Evolutionary conservation across 2,113 vertebrate species (phyloP), one percentile per base, ranked within the genome.

Genomic region (Ailuropoda melanoleuca): DNA sequence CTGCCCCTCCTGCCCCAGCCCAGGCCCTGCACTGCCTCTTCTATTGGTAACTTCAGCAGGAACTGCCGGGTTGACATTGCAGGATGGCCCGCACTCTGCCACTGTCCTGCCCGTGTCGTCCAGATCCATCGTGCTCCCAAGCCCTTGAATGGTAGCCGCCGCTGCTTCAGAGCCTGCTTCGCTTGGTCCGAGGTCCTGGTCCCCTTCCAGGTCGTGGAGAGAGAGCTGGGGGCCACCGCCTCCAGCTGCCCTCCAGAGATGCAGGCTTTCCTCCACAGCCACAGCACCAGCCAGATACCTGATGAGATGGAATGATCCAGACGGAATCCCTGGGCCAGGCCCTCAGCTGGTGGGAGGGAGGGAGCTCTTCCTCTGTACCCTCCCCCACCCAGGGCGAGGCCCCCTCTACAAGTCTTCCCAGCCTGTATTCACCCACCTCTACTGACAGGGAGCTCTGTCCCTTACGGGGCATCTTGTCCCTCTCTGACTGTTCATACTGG

Each of bases 361-460:
- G 6, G 77, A 56, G 15, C 1, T 1, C 6, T 26, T 23, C 24
- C 0, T 0, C 83, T 2, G 2, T 15, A 21, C 77, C 70, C 4
- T 13, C 43, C 34, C 23, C 5, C 0, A 4, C 26, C 82, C n/a
- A 15, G n/a, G 50, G 46, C 55, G 39, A 37, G 2, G 46, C 13
- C 58, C 48, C 26, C 50, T 53, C 24, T 8, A 5, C 66, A 13
- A 66, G 75, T 53, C 62, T 60, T 64, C 53, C 66, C 80, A 29
- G 21, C 50, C 75, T 91, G 88, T 23, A 1, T 8, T 37, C 17
- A 8, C 13, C 55, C 43, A 13, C 55, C 60, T 37, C 11, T 53
- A 2, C 31, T 8, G 24, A 37, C 0, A 0, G 68, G 31, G 53
- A 39, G 15, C 50, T 39, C 81, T 3, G 1, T 10, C n/a, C 53